A percentile compares a stretch with the other conserved stretches of the same genome.
Evolutionary conservation across 2,888 invertebrate genomes (phyloP).

Genomic region (Nasonovia ribisnigri): DNA sequence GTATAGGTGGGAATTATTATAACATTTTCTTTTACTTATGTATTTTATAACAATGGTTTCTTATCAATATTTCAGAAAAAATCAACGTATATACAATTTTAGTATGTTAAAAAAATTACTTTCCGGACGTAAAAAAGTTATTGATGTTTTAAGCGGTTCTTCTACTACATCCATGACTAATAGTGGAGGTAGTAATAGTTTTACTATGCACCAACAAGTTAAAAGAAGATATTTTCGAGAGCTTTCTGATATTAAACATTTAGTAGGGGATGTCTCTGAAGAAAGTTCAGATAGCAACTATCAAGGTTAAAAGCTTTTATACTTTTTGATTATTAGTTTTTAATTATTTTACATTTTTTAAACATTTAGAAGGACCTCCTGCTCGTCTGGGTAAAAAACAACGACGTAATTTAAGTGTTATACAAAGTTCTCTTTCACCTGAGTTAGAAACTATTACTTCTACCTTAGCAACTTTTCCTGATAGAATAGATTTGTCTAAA

Average conservation of each 20-base stretch:
- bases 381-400: constrained; percentile 75
- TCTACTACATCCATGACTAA: constrained; percentile 66
- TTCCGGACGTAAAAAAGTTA: constrained; percentile 79
- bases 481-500: constrained; percentile 71
- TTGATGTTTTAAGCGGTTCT: constrained; percentile 77
- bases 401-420: constrained; percentile 72
- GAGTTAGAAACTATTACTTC: constrained; percentile 71
- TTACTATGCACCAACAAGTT: constrained; percentile 67
- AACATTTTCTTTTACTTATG: not conserved
- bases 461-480: constrained; percentile 71
- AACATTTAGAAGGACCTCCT: constrained; percentile 74
- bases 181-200: constrained; percentile 72
- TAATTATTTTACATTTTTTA: constrained; percentile 35
- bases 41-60: not conserved
- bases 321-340: constrained; percentile 38
- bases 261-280: constrained; percentile 77
- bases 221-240: constrained; percentile 75
- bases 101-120: constrained; percentile 81
- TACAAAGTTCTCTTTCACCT: constrained; percentile 70
- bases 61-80: constrained; percentile 69
- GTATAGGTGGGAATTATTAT: constrained; percentile 70
- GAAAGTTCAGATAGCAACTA: constrained; percentile 84
- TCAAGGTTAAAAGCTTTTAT: constrained; percentile 72
- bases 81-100: constrained; percentile 74
- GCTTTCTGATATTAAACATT: constrained; percentile 78